Percentiles rank a stretch among this genome's conserved stretches.
phyloP scores from a whole-genome alignment of 2,888 invertebrate species.

The Bombylius discolor region DNA sequence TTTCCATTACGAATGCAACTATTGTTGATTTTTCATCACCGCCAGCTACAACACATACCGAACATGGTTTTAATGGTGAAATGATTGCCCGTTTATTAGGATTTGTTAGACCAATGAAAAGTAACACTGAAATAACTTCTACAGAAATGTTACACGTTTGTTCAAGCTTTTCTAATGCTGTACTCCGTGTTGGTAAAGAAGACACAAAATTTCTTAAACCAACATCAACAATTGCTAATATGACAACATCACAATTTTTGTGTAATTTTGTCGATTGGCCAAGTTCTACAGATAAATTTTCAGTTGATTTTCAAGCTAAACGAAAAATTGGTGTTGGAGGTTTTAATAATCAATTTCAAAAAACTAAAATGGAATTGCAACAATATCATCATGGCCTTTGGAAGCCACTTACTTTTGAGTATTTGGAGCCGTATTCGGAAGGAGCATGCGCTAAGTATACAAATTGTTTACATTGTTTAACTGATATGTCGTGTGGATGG shows the following conservation, averaged over 20 bases:
- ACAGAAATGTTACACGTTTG: conserved; percentile 62
- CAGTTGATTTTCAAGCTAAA: conserved; percentile 56
- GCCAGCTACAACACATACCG: conserved; percentile 52
- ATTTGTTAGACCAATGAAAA: conserved; percentile 64
- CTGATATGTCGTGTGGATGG: conserved; percentile 86
- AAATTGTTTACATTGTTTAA: conserved; percentile 77
- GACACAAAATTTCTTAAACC: conserved; percentile 24
- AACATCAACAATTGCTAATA: conserved; percentile 44
- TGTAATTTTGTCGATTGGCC: conserved; percentile 59
- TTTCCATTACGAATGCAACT: conserved; percentile 73
- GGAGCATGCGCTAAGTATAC: conserved; percentile 63
- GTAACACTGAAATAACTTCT: conserved; percentile 50
- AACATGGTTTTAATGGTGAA: conserved; percentile 56
- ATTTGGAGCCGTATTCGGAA: conserved; percentile 75
- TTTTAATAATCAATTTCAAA: conserved; percentile 50
- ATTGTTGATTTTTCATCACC: conserved; percentile 67
- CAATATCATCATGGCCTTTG: conserved; percentile 61
- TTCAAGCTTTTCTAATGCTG: conserved; percentile 62
- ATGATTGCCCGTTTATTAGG: conserved; percentile 65
- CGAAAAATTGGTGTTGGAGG: conserved; percentile 39
- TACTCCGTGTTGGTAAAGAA: conserved; percentile 44
- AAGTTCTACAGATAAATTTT: conserved; percentile 47
- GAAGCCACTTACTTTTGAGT: conserved; percentile 79
- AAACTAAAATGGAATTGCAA: conserved; percentile 70
- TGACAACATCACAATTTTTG: conserved; percentile 53